Evolutionary conservation across 2,888 invertebrate species (phyloP), one percentile per base, ranked within the genome.

Genomic region (Liopterus haemorrhoidalis): DNA sequence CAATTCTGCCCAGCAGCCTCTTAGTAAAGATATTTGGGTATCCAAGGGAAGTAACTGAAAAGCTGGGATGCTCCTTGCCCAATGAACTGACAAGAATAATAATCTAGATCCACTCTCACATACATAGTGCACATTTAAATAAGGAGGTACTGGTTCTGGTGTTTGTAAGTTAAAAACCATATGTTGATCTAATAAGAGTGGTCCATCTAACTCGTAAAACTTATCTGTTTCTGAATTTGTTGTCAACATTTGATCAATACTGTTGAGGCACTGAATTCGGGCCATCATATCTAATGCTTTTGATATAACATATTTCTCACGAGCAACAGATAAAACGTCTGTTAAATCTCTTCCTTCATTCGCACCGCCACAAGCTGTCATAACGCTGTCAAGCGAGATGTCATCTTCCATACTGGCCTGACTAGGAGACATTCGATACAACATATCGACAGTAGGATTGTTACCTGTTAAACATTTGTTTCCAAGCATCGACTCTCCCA

Each of bases 71-170:
- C 85, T 85, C 53, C 85, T 76, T 38, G 90, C 79, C 92, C 95
- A 96, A 60, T 94, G 85, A 45, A 94, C 85, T 9, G 86, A 82
- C 6, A 93, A 78, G 61, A 94, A 93, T 44, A 97, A 76, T 41
- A 97, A 76, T 36, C 96, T 72, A 2, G 95, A 92, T 16, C 92
- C 94, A 55, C 89, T 90, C 72, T 97, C 96, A 70, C 94, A 96
- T 38, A 91, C 88, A 60, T 90, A 94, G 71, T 95, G 94, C 60
- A 91, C 81, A 55, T 93, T 91, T 57, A 94, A 77, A 69, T 88
- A 90, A n/a, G 87, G 78, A 9, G 92, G 88, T 57, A 89, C 83
- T 4, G 89, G 81, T 16, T 79, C 78, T 9, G 82, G 81, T 30
- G 87, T 81, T 56, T 85, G 83, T 53, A 91, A 68, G 58, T 82